Base-by-base conservation (phyloP, 2,113 vertebrate genomes). In the Megaceryle maxima region DNA sequence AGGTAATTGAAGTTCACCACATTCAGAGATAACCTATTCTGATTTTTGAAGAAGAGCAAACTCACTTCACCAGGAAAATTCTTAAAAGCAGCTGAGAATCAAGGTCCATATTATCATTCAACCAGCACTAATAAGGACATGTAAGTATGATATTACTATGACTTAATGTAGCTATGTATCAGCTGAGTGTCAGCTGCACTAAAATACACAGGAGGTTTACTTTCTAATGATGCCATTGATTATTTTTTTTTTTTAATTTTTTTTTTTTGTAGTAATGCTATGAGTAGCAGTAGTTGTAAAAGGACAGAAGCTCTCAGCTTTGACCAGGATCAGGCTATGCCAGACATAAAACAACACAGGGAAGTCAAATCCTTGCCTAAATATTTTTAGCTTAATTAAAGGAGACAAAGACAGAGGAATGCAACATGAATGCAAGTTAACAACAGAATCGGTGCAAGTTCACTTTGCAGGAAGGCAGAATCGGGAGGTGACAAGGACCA, bases 71-170 rank as follows among this genome's bases (percentile, higher is more conserved):
- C 22, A 22, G 46, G 64, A 43, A 86, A 94, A 95, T 92, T 80
- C 41, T 70, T 88, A 94, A 79, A 67, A 78, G 60, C 50, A 87
- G 31, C 31, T 74, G 60, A 90, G 76, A 90, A 78, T 50, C 59
- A 83, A 92, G 68, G 64, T 87, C 63, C 76, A 35, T 41, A 51
- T 88, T 90, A 83, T 43, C 90, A 88, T 92, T 93, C 94, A 70
- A 37, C 4, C 3, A 67, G 25, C 31, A 70, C 76, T 95, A 93
- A 92, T 80, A 96, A 95, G 94, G 88, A 92, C 68, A 35, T 43
- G 16, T 62, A 92, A 93, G 72, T 63, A 83, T 46, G 83, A 67
- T 94, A 90, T 81, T 82, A 87, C 76, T 50, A 29, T 67, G 64
- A 37, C 31, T 81, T 93, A 92, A 83, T 77, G 76, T 35, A 88